Base-by-base conservation (phyloP, 2,113 vertebrate species). In the Bettongia penicillata region DNA sequence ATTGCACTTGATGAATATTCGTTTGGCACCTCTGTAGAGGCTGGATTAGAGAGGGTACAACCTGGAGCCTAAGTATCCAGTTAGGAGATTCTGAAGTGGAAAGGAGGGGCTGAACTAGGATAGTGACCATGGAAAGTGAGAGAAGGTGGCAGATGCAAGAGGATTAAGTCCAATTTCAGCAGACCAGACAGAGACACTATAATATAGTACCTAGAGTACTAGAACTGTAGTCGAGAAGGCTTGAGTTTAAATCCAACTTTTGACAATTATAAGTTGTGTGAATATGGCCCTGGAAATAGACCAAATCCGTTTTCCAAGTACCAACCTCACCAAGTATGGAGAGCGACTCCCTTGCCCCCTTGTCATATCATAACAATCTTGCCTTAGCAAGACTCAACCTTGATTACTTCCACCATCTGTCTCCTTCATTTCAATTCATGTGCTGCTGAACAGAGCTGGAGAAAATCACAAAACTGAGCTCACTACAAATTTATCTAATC, bases 351-450 rank as follows among this genome's bases (percentile, higher is more conserved):
- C 68, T 84, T 84, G 68, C 68, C 68, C 68, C 68, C 37, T 84
- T 84, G 68, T 84, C 68, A 43, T 84, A 43, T 43, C 68, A n/a
- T n/a, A 84, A 84, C 68, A 84, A 84, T 43, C 37, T 22, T 43
- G 68, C n/a, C 68, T 84, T 43, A 43, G 37, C 68, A 43, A 84
- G 68, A n/a, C n/a, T 84, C 68, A 84, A 84, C 16, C n/a, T 84
- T 84, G 68, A 84, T 84, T 84, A 84, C 68, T 84, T 84, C 68
- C 68, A 84, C 68, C 68, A 84, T 84, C 68, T 84, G 68, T 84
- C 68, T 84, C 68, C 68, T 84, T 84, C 68, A 84, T 84, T 84
- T n/a, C 68, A 84, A 84, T 84, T 84, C 68, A 84, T 84, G 68
- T 84, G 68, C 68, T 43, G 37, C 9, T 43, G 68, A 84, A 43